phyloP scores from a whole-genome alignment of 2,888 invertebrate species.

The Pristionchus arcanus region DNA sequence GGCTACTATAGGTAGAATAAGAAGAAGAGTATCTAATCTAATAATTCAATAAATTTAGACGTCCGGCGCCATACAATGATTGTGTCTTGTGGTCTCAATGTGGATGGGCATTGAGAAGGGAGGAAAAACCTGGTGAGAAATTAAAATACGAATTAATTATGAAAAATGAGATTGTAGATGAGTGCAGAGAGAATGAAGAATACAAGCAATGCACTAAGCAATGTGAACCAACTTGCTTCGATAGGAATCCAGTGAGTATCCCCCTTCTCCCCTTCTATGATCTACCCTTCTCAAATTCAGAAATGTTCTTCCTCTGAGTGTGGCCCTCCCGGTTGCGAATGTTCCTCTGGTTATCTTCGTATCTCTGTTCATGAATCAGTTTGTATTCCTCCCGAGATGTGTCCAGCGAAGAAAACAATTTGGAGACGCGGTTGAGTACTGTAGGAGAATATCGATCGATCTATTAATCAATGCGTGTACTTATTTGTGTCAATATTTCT shows the following conservation, averaged over 20 bases:
- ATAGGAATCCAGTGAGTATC: background rate
- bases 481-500: conserved; percentile 2
- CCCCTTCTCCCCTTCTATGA: background rate
- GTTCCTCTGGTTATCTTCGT: conserved; percentile 8
- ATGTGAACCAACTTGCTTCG: conserved; percentile 38
- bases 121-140: conserved; percentile 12
- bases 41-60: background rate
- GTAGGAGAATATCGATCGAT: conserved; percentile 4
- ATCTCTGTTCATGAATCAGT: conserved; percentile 50
- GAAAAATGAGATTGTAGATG: conserved; percentile 5
- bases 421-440: conserved; percentile 25
- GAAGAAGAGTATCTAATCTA: background rate
- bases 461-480: background rate
- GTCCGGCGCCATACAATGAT: background rate
- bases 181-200: conserved; percentile 43
- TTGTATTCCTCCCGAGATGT: conserved; percentile 42
- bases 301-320: conserved; percentile 15
- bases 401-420: conserved; percentile 34
- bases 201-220: background rate
- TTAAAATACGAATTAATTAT: background rate
- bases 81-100: conserved; percentile 1
- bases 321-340: conserved; percentile 41
- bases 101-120: conserved; percentile 14
- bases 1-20: background rate
- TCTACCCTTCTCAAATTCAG: background rate